Evolutionary conservation across 2,113 vertebrate species (phyloP), one percentile per base, ranked within the genome.

Genomic region (Seriola dumerili): DNA sequence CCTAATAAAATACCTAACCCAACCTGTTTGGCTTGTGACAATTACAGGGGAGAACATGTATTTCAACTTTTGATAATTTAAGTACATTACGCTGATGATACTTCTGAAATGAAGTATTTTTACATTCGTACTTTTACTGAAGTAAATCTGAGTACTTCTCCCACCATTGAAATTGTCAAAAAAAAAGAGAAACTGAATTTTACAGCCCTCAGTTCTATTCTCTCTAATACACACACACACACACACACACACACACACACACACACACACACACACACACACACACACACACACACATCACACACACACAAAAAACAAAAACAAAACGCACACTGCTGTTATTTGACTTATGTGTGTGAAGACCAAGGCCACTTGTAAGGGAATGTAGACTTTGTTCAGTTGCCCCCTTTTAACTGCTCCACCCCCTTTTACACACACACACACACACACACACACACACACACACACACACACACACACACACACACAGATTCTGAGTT

Each of bases 371-470:
- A 91, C 79, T 86, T 74, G 80, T 85, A 86, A 85, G 89, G 84
- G 90, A 95, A 89, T 92, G 87, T 89, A 95, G 95, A 96, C 95
- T 96, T 96, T 95, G 95, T 88, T 82, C 94, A 89, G 75, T 88
- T 87, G 81, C 52, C 92, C 89, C 85, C 80, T 54, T 74, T 72
- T 73, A 21, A 86, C 72, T 21, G 65, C 75, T 85, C 89, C 89
- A 83, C 91, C 89, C 86, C 90, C 74, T 78, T 83, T 14, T 40
- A 88, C 73, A 65, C 83, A 75, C 76, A 84, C 66, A 85, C 72
- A 80, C 63, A 42, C 29, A 57, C 72, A 76, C 75, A 81, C 62
- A 62, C 75, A 72, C 75, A 76, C 50, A 23, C 71, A 78, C 62
- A 74, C 72, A 84, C 52, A 63, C 68, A 86, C 75, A 90, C 69